phyloP scores from a whole-genome alignment of 2,797 vertebrate genomes.

The Artibeus lituratus region DNA sequence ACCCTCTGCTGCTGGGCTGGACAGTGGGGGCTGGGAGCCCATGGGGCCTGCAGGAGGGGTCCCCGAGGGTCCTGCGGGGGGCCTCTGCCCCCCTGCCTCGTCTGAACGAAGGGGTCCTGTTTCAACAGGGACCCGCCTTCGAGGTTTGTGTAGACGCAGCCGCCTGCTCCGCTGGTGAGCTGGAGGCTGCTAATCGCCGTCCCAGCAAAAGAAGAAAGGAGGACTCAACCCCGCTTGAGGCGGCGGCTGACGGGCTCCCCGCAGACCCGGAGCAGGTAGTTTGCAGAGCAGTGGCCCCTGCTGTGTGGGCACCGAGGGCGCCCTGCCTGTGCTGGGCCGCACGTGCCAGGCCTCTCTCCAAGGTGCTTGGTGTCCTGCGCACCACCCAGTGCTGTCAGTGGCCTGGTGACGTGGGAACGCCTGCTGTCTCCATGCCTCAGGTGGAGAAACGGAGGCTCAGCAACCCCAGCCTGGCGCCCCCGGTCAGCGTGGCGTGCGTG shows the following conservation, averaged over 20 bases:
- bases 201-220: slow-evolving; percentile 17
- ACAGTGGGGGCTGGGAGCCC: neutral
- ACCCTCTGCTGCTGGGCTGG: neutral
- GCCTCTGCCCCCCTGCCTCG: neutral
- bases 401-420: neutral
- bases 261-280: neutral
- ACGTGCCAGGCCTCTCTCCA: no score
- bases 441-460: no score
- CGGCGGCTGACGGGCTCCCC: rapidly evolving
- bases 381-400: neutral
- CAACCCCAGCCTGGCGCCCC: no score
- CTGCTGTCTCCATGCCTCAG: no score
- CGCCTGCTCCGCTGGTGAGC: neutral
- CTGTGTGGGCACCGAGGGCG: neutral
- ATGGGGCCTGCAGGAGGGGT: neutral
- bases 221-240: neutral
- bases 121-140: slow-evolving; percentile 23
- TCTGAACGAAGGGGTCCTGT: neutral
- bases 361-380: neutral
- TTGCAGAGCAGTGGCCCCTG: neutral
- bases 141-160: neutral
- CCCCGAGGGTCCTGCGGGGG: neutral
- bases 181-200: neutral
- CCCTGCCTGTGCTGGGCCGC: neutral
- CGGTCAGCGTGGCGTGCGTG: rapidly evolving